Conservation (phyloP, 53 echinoderm and acorn worm species). For the Stichopus horrens region DNA sequence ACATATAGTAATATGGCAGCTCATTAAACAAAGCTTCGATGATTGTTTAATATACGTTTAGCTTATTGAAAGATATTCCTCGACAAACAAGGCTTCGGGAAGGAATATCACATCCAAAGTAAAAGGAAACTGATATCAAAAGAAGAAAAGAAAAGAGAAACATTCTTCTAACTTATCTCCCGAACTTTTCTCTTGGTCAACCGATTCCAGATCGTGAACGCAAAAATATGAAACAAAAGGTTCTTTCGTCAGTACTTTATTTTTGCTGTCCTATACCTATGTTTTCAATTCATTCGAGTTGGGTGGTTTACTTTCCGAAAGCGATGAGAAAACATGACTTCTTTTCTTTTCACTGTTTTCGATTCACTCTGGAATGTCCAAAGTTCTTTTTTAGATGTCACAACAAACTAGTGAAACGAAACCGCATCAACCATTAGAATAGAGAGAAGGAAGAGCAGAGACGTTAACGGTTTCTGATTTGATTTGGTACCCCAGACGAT, state of each 20-base stretch:
- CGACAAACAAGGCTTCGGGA: neutral
- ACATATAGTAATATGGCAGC: slow-evolving; percentile 28
- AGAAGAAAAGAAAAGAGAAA: neutral
- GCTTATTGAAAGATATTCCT: slow-evolving; percentile 16
- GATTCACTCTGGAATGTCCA: neutral
- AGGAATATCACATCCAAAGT: neutral
- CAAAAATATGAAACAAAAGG: too few species aligned
- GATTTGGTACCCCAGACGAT: neutral
- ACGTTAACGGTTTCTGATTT: slow-evolving; percentile 6
- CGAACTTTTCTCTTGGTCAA: neutral
- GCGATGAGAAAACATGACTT: too few species aligned
- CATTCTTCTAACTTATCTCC: neutral
- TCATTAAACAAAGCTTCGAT: slow-evolving; percentile 1
- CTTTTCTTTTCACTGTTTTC: too few species aligned
- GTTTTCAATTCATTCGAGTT: too few species aligned
- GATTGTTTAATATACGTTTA: slow-evolving; percentile 32
- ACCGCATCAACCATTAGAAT: neutral
- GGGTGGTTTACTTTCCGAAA: too few species aligned
- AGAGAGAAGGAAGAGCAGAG: neutral
- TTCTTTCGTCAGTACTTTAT: too few species aligned
- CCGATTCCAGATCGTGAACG: too few species aligned
- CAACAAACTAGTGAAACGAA: neutral
- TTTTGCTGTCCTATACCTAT: too few species aligned
- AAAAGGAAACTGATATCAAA: neutral
- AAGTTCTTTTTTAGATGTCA: neutral